A percentile compares a stretch with the other conserved stretches of the same genome.
Conservation (phyloP, 2,797 vertebrate species). For the Eutrigla gurnardus region DNA sequence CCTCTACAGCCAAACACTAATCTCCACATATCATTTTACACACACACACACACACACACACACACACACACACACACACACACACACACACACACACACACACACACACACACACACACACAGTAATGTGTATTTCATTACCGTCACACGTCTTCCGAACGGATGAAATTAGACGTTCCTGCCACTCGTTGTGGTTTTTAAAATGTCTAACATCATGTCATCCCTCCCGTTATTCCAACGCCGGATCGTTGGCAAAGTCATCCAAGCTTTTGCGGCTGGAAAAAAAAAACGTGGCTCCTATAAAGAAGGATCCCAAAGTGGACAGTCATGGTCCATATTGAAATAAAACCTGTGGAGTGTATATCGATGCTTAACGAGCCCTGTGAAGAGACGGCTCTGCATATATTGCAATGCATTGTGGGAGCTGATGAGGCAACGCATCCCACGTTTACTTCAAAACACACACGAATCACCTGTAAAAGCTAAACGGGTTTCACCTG, state of each 20-base stretch:
- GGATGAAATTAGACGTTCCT: slow-evolving; percentile 19
- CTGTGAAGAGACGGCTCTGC: slow-evolving; percentile 72
- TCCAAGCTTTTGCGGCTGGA: background rate
- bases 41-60: background rate
- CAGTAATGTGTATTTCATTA: slow-evolving; percentile 29
- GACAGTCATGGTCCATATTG: slow-evolving; percentile 66
- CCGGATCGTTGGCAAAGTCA: slow-evolving; percentile 1
- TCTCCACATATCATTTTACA: slow-evolving; percentile 25
- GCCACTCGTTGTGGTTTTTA: background rate
- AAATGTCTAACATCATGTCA: slow-evolving; percentile 18
- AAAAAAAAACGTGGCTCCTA: slow-evolving; percentile 35
- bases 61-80: background rate
- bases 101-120: slow-evolving; percentile 16
- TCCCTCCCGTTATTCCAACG: slow-evolving; percentile 1
- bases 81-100: no score
- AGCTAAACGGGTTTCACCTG: slow-evolving; percentile 17
- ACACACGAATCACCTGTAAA: slow-evolving; percentile 31
- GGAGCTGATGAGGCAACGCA: slow-evolving; percentile 42
- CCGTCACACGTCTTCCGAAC: slow-evolving; percentile 10
- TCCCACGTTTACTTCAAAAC: slow-evolving; percentile 24
- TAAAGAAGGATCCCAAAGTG: slow-evolving; percentile 45
- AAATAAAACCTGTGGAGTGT: slow-evolving; percentile 69
- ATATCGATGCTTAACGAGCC: slow-evolving; percentile 72
- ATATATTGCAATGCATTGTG: slow-evolving; percentile 69
- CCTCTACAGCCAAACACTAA: background rate